Conservation (phyloP, 2,113 vertebrate species). For the Elachura formosa region DNA sequence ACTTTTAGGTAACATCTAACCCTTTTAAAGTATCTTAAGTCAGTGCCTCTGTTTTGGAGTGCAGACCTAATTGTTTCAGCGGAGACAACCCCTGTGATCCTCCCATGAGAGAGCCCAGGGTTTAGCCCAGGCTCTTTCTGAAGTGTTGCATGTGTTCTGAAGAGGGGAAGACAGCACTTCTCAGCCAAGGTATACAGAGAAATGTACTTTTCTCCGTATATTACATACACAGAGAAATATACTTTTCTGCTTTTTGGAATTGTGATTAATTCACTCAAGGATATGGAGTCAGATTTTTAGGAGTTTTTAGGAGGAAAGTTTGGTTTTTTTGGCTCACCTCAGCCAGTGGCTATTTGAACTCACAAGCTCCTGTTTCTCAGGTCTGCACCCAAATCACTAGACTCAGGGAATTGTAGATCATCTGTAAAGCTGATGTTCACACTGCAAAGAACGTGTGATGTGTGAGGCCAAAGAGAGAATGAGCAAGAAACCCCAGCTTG, state of each 20-base stretch:
- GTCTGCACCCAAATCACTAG: background rate
- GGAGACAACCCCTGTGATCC: background rate
- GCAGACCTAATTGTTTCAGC: background rate
- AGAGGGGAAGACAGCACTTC: background rate
- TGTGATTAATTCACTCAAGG: background rate
- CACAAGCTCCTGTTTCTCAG: background rate
- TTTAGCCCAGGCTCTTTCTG: background rate
- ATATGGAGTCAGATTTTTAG: background rate
- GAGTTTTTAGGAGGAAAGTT: accelerated
- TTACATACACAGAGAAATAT: no score
- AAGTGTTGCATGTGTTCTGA: background rate
- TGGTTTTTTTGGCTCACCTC: background rate
- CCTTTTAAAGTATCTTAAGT: background rate
- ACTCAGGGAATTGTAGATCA: background rate
- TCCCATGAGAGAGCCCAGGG: background rate
- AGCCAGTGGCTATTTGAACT: background rate
- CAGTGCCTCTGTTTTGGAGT: background rate
- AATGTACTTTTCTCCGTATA: no score
- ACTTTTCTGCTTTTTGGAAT: background rate
- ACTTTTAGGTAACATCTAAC: background rate
- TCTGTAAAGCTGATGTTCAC: background rate
- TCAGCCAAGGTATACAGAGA: no score
- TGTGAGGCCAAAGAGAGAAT: background rate
- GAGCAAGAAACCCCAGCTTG: background rate
- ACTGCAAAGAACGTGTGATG: background rate